Conservation (phyloP, 2,113 vertebrate species). For the Nothobranchius kuhntae region DNA sequence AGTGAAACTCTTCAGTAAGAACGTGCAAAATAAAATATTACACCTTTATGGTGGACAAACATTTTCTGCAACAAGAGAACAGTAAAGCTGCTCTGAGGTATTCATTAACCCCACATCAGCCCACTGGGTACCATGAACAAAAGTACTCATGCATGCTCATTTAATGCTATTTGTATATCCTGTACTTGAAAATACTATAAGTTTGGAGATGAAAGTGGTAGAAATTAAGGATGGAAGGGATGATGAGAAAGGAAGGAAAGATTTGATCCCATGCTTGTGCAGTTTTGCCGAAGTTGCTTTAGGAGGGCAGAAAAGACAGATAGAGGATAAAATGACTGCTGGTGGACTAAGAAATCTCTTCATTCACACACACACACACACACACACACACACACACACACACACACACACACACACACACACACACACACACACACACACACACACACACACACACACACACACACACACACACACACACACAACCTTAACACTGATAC, state of each 20-base stretch:
- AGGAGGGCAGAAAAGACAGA: conserved; percentile 36
- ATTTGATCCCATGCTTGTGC: conserved; percentile 36
- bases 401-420: too few relatives aligned
- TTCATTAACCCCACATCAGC: conserved; percentile 73
- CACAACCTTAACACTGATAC: too few relatives aligned
- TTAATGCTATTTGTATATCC: neutral
- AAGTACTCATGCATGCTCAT: neutral
- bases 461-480: too few relatives aligned
- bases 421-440: neutral
- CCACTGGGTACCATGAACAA: conserved; percentile 59
- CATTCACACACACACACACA: conserved; percentile 15
- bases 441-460: neutral
- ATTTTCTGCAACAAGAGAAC: conserved; percentile 31
- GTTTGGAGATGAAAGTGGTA: conserved; percentile 6
- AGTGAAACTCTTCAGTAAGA: neutral
- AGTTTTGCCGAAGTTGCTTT: conserved; percentile 31
- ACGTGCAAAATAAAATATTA: conserved; percentile 11
- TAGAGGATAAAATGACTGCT: conserved; percentile 29
- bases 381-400: conserved; percentile 16
- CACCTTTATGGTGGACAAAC: conserved; percentile 3
- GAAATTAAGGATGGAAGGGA: neutral
- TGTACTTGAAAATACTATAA: neutral
- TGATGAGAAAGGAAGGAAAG: neutral
- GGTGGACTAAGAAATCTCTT: conserved; percentile 20
- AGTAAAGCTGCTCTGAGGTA: conserved; percentile 61